phyloP scores from a whole-genome alignment of 1,140 invertebrate genomes.

The Drosophila nigromelanica region DNA sequence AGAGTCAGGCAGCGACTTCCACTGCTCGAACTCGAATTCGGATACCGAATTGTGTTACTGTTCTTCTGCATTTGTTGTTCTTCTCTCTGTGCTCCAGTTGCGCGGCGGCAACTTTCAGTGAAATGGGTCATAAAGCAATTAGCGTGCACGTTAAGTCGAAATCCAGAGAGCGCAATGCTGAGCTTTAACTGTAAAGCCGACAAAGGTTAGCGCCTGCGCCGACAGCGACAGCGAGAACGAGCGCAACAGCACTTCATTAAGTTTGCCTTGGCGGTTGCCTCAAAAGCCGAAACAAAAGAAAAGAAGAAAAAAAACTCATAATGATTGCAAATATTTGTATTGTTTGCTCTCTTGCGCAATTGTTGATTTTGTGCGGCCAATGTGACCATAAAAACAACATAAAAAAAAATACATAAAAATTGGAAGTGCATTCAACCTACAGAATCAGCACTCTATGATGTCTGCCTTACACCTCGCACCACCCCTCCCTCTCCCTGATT shows the following conservation, averaged over 20 bases:
- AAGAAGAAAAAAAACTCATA: constrained; percentile 31
- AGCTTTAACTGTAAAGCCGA: constrained; percentile 71
- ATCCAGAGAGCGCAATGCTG: constrained; percentile 53
- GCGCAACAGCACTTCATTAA: constrained; percentile 26
- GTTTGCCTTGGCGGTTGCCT: constrained; percentile 19
- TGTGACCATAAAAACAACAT: constrained; percentile 52
- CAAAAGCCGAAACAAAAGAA: constrained; percentile 25
- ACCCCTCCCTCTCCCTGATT: constrained; percentile 6
- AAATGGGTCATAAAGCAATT: constrained; percentile 79
- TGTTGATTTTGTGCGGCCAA: constrained; percentile 70
- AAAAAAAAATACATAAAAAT: constrained; percentile 52
- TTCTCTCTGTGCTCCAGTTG: constrained; percentile 62
- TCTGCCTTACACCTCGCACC: neutral
- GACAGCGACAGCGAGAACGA: neutral
- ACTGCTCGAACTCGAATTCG: constrained; percentile 27
- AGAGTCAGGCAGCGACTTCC: constrained; percentile 36
- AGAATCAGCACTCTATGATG: constrained; percentile 4
- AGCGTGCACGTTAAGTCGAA: constrained; percentile 66
- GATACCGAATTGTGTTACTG: constrained; percentile 7
- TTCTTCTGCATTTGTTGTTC: too few species aligned
- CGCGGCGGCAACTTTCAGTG: constrained; percentile 35
- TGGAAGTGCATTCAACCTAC: constrained; percentile 74
- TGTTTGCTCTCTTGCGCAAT: constrained; percentile 52
- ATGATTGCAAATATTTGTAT: constrained; percentile 71
- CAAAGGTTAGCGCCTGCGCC: constrained; percentile 40